phyloP scores from a whole-genome alignment of 2,113 vertebrate species.

The Glareola pratincola region DNA sequence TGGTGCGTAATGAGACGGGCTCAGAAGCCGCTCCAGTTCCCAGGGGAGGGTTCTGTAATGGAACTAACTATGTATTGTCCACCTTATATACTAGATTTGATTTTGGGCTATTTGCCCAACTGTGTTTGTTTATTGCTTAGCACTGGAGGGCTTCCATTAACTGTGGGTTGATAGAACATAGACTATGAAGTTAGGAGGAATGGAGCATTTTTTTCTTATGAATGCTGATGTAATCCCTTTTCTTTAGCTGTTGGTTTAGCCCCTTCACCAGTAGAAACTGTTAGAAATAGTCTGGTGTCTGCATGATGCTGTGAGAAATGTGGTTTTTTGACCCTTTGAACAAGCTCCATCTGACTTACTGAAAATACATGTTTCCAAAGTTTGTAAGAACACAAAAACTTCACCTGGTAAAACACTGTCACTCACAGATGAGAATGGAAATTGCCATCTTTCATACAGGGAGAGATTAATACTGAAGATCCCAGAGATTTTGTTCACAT shows the following conservation, averaged over 20 bases:
- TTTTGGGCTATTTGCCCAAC: conserved; percentile 88
- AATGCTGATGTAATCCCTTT: conserved; percentile 75
- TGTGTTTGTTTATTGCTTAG: conserved; percentile 86
- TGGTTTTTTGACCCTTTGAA: background rate
- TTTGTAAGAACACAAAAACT: conserved; percentile 9
- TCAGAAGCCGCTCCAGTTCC: conserved; percentile 82
- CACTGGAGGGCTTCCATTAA: conserved; percentile 83
- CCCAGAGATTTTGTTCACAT: conserved; percentile 40
- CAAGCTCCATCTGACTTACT: conserved; percentile 17
- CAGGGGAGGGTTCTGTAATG: conserved; percentile 85
- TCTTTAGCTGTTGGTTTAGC: conserved; percentile 66
- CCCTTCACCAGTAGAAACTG: conserved; percentile 54
- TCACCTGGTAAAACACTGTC: background rate
- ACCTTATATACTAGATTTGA: conserved; percentile 86
- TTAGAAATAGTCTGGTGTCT: conserved; percentile 53
- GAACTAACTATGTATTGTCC: conserved; percentile 88
- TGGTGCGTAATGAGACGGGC: conserved; percentile 86
- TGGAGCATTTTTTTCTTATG: conserved; percentile 46
- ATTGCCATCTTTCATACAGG: conserved; percentile 16
- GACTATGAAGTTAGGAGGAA: conserved; percentile 65
- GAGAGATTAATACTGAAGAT: conserved; percentile 54
- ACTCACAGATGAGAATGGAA: conserved; percentile 14
- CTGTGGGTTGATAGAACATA: conserved; percentile 78
- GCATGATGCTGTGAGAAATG: background rate
- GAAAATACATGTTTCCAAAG: conserved; percentile 49